Conservation (phyloP, 2,888 invertebrate species). For the Heliconius ethilla region DNA sequence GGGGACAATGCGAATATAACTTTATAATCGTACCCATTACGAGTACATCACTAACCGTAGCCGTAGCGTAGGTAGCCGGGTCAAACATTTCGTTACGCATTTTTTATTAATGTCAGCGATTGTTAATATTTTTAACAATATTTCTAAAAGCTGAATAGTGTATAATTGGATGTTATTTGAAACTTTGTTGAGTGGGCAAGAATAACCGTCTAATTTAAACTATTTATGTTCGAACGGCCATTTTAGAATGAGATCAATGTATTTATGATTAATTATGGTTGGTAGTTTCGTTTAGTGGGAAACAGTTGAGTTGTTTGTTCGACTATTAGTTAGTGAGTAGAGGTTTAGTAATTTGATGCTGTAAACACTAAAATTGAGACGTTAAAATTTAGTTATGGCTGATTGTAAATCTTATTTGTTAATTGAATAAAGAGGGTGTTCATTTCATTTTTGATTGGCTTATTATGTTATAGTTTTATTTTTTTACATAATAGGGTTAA, state of each 20-base stretch:
- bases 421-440: not conserved
- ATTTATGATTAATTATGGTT: constrained; percentile 69
- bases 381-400: constrained; percentile 1
- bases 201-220: constrained; percentile 69
- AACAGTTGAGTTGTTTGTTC: constrained; percentile 26
- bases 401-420: constrained; percentile 13
- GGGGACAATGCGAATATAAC: constrained; percentile 43
- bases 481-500: not conserved
- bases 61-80: constrained; percentile 65
- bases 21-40: constrained; percentile 42
- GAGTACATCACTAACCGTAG: constrained; percentile 37
- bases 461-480: not conserved
- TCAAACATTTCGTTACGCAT: constrained; percentile 76
- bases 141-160: constrained; percentile 77
- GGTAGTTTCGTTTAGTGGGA: constrained; percentile 26
- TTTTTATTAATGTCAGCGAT: constrained; percentile 77
- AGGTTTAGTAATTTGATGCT: constrained; percentile 15
- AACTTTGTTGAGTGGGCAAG: constrained; percentile 73
- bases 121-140: constrained; percentile 71
- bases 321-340: constrained; percentile 21
- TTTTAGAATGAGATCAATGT: constrained; percentile 68
- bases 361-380: constrained; percentile 25
- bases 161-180: constrained; percentile 82
- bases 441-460: not conserved
- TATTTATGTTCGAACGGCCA: constrained; percentile 70